Percentiles rank a stretch among this genome's conserved stretches.
Conservation (phyloP, 37 sponge, comb jelly and placozoan genomes). For the Spongilla lacustris region DNA sequence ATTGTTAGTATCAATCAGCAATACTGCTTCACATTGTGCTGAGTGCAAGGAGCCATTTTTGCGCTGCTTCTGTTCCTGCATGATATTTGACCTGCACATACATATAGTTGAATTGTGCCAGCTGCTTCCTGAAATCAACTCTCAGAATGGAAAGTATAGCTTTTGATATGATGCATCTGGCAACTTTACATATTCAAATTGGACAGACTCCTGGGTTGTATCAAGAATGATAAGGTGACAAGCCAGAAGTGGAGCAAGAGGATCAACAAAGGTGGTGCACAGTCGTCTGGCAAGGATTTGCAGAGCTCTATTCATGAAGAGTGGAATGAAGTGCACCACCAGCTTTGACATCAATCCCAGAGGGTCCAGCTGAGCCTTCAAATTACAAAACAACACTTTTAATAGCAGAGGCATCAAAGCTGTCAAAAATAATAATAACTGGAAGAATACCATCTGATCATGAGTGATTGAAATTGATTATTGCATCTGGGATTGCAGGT, state of each 20-base stretch:
- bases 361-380: no score
- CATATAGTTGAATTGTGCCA: slow-evolving; percentile 62
- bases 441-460: no score
- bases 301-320: slow-evolving; percentile 15
- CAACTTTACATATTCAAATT: slow-evolving; percentile 39
- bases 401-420: no score
- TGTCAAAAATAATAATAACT: no score
- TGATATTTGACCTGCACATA: slow-evolving; percentile 36
- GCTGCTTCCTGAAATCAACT: slow-evolving; percentile 37
- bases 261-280: slow-evolving; percentile 20
- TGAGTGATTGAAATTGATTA: no score
- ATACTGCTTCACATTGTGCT: slow-evolving; percentile 24
- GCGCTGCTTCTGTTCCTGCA: slow-evolving; percentile 52
- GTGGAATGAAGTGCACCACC: no score
- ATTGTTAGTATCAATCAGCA: slow-evolving; percentile 66
- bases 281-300: not conserved
- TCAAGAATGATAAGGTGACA: slow-evolving; percentile 38
- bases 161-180: slow-evolving; percentile 46
- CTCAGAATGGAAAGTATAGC: slow-evolving; percentile 23
- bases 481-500: no score
- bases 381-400: no score
- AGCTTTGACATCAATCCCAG: no score
- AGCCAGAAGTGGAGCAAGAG: not conserved
- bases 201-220: slow-evolving; percentile 46
- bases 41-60: slow-evolving; percentile 14